These are phyloP conservation scores for Sicus ferrugineus DNA, from an alignment of 2,888 invertebrate species.

Conservation along the genomic window DNA sequence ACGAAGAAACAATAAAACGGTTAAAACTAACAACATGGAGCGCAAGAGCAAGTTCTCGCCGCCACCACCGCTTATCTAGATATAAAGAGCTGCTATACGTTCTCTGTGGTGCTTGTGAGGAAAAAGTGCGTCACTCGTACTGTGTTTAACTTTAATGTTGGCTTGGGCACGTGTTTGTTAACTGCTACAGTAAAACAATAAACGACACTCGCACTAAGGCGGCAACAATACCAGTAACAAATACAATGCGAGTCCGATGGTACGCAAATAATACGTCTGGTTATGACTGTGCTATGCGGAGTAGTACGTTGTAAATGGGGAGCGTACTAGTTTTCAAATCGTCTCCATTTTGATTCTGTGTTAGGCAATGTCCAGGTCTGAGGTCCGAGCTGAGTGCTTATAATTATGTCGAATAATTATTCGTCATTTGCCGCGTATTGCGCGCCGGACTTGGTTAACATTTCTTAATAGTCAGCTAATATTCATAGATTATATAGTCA, in stretches of 20 bases:
- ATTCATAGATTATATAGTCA: constrained; percentile 61
- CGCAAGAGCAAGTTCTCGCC: not conserved
- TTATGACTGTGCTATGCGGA: constrained; percentile 14
- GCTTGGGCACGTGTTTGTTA: constrained; percentile 1
- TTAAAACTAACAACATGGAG: constrained; percentile 14
- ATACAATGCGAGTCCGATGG: not conserved
- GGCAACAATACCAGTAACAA: not conserved
- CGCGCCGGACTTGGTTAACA: constrained; percentile 14
- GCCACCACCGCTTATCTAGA: not conserved
- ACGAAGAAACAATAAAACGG: constrained; percentile 6
- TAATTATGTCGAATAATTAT: no score
- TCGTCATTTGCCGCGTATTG: not conserved
- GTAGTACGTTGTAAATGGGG: not conserved
- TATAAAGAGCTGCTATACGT: not conserved
- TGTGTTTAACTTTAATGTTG: not conserved
- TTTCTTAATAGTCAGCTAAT: constrained; percentile 25
- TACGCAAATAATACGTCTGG: not conserved
- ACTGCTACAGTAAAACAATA: not conserved
- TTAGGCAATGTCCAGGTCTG: no score
- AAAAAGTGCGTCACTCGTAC: constrained; percentile 1
- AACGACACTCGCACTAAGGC: not conserved
- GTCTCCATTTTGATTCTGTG: not conserved
- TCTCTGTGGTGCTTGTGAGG: not conserved
- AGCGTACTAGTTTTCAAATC: no score
- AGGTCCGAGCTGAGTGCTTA: no score